Base-by-base conservation (phyloP, 2,797 vertebrate species). In the Sebastes itinus region DNA sequence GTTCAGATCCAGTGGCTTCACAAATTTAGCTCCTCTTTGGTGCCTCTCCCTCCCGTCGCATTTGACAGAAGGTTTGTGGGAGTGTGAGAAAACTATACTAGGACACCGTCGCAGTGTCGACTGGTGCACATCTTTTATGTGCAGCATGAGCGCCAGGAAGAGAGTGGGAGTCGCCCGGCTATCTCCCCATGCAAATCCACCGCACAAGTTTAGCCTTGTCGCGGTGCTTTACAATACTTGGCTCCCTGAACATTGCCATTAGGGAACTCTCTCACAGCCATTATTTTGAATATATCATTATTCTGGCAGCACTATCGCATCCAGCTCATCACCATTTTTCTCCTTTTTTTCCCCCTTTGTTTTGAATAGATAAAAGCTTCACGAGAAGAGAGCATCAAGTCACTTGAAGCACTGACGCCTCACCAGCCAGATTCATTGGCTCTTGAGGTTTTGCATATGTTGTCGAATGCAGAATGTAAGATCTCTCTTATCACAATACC, bases 261-360 rank as follows among this genome's bases (percentile, higher is more conserved):
- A 92, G 89, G 90, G 87, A 90, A 74, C 89, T 92, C 84, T 89
- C 82, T 86, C 68, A 3, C 86, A 86, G 89, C 75, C 83, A 87
- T 92, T 91, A 87, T 89, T 92, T 92, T 90, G 84, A 94, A 92
- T 94, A 90, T 89, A 91, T 93, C 88, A 93, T 94, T 90, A 92
- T 91, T 88, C 87, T 91, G 91, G 89, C 91, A 92, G 88, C 83
- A 56, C 80, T 78, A 86, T 86, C 90, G 60, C 85, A 85, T 86
- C 77, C 69, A 85, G 84, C 89, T 87, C 90, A 90, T 92, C 90
- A 82, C 70, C 81, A 86, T 89, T 90, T 88, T 74, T 90, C 77
- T 70, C 73, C 54, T 42, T 83, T 84, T 86, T 83, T 54, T 18
- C 16, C 58, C 58, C 67, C 61, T 78, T 87, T 77, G 72, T 87